These are phyloP conservation scores for Oscheius myriophilus DNA, from an alignment of 2,888 invertebrate genomes.

Conservation along the genomic window DNA sequence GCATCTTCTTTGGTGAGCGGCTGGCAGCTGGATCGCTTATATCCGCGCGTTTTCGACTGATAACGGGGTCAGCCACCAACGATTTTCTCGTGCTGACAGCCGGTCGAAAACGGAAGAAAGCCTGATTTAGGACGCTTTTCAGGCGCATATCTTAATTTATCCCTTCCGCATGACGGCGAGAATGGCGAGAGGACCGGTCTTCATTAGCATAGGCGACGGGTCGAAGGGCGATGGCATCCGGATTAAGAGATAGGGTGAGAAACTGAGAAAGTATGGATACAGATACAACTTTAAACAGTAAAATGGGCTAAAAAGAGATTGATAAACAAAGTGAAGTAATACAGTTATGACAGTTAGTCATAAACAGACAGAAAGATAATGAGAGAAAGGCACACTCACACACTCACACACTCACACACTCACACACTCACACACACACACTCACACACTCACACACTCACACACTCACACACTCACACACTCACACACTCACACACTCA, in stretches of 20 bases:
- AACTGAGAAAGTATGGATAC: neutral
- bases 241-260: neutral
- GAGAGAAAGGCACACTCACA: no score
- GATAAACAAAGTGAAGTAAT: no score
- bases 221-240: neutral
- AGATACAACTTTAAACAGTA: no score
- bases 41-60: slow-evolving; percentile 24
- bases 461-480: no score
- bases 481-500: no score
- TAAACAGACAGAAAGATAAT: no score
- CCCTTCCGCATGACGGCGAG: slow-evolving; percentile 13
- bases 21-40: slow-evolving; percentile 11
- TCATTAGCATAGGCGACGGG: neutral
- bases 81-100: slow-evolving; percentile 14
- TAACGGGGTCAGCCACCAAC: slow-evolving; percentile 22
- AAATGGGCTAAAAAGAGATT: no score
- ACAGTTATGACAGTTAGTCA: no score
- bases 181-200: neutral
- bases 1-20: slow-evolving; percentile 3
- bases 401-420: no score
- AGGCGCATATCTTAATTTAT: slow-evolving; percentile 1
- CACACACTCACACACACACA: no score
- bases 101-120: slow-evolving; percentile 6
- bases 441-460: no score
- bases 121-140: slow-evolving; percentile 10